phyloP scores from a whole-genome alignment of 1,140 invertebrate species.

The Platyscapa corneri region DNA sequence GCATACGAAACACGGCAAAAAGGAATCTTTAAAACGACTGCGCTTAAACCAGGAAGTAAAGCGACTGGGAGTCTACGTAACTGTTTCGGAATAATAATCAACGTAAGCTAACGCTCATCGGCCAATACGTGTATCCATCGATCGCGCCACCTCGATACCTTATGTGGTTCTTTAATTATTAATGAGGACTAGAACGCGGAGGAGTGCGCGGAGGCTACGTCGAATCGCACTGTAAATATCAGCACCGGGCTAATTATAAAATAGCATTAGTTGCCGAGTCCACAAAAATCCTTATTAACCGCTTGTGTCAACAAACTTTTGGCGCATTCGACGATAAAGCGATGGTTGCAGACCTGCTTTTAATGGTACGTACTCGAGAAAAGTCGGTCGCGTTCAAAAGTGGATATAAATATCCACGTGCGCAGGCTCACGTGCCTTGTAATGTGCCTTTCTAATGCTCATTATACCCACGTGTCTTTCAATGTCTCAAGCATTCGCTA shows the following conservation, averaged over 20 bases:
- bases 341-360: background rate
- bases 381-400: background rate
- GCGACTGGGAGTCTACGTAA: background rate
- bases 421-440: background rate
- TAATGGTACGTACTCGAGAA: background rate
- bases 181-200: background rate
- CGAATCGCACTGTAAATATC: background rate
- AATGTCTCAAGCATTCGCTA: background rate
- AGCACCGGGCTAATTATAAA: background rate
- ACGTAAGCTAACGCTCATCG: too few relatives aligned
- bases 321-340: background rate
- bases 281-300: too few relatives aligned
- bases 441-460: constrained; percentile 31
- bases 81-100: background rate
- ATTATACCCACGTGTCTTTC: background rate
- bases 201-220: background rate
- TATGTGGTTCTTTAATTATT: background rate
- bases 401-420: background rate
- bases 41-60: background rate
- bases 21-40: background rate
- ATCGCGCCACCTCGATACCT: background rate
- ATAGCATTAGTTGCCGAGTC: too few relatives aligned
- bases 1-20: background rate
- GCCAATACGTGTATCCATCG: background rate
- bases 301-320: background rate